A percentile compares a stretch with the other conserved stretches of the same genome.
These are phyloP conservation scores for Habrosyne pyritoides DNA, from an alignment of 2,888 invertebrate genomes.

Conservation along the genomic window DNA sequence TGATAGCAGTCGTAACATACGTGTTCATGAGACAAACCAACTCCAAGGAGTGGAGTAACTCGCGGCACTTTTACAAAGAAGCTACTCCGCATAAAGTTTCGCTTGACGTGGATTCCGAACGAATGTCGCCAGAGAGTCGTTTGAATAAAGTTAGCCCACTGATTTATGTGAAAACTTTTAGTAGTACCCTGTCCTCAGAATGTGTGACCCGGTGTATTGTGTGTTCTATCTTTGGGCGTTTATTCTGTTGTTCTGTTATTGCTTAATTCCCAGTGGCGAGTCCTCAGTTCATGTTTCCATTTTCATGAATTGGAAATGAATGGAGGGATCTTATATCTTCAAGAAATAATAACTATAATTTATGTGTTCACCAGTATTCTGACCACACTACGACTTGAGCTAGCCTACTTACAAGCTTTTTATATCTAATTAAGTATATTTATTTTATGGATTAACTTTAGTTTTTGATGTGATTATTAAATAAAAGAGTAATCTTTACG, in stretches of 20 bases:
- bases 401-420: too few species aligned
- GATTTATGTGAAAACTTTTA: slow-evolving; percentile 79
- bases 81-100: slow-evolving; percentile 66
- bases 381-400: too few species aligned
- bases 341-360: too few species aligned
- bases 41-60: slow-evolving; percentile 46
- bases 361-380: too few species aligned
- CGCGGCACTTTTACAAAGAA: slow-evolving; percentile 63
- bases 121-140: slow-evolving; percentile 81
- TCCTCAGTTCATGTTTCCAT: slow-evolving; percentile 32
- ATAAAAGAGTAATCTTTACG: too few species aligned
- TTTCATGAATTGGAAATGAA: too few species aligned
- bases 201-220: slow-evolving; percentile 70
- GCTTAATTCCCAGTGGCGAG: slow-evolving; percentile 56
- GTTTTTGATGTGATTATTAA: too few species aligned
- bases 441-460: too few species aligned
- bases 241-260: slow-evolving; percentile 60
- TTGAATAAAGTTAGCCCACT: slow-evolving; percentile 80
- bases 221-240: slow-evolving; percentile 58
- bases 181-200: slow-evolving; percentile 53
- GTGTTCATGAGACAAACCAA: slow-evolving; percentile 53
- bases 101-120: slow-evolving; percentile 74
- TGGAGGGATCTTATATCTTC: too few species aligned
- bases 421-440: too few species aligned
- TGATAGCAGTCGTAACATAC: slow-evolving; percentile 40